These are phyloP conservation scores for Misgurnus anguillicaudatus DNA, from an alignment of 2,113 vertebrate genomes.

Conservation along the genomic window DNA sequence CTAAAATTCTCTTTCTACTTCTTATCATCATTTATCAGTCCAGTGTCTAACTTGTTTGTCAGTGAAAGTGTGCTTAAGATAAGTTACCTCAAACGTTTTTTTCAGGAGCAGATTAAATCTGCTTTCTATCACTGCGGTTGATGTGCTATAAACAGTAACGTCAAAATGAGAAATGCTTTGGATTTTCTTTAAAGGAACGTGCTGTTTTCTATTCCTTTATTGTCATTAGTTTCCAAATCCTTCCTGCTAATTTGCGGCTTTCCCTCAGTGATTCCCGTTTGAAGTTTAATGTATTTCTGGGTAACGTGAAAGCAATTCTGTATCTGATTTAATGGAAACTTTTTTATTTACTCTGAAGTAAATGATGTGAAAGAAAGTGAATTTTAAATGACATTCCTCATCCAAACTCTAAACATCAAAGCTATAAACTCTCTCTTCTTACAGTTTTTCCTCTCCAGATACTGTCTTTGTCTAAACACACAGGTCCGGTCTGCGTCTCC, in stretches of 20 bases:
- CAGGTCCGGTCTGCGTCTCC: slow-evolving; percentile 14
- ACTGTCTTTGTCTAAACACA: slow-evolving; percentile 25
- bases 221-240: slow-evolving; percentile 24
- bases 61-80: slow-evolving; percentile 54
- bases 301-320: not conserved
- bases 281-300: not conserved
- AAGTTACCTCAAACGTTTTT: slow-evolving; percentile 55
- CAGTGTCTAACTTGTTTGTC: slow-evolving; percentile 23
- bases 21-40: slow-evolving; percentile 60
- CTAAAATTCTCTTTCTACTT: slow-evolving; percentile 30
- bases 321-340: not conserved
- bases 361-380: not conserved
- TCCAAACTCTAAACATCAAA: slow-evolving; percentile 24
- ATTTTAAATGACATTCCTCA: slow-evolving; percentile 9
- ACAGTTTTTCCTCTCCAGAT: slow-evolving; percentile 32
- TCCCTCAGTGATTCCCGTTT: slow-evolving; percentile 5
- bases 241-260: slow-evolving; percentile 23
- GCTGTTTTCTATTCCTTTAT: not conserved
- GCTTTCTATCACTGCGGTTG: slow-evolving; percentile 33
- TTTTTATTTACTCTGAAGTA: not conserved
- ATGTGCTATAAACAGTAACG: slow-evolving; percentile 28
- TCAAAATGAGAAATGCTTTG: slow-evolving; percentile 33
- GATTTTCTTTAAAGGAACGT: not conserved
- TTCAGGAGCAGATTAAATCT: slow-evolving; percentile 59
- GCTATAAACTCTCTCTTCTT: not conserved